Evolutionary conservation across 53 echinoderm and acorn worm genomes (phyloP).

Genomic region (Patiria pectinifera): DNA sequence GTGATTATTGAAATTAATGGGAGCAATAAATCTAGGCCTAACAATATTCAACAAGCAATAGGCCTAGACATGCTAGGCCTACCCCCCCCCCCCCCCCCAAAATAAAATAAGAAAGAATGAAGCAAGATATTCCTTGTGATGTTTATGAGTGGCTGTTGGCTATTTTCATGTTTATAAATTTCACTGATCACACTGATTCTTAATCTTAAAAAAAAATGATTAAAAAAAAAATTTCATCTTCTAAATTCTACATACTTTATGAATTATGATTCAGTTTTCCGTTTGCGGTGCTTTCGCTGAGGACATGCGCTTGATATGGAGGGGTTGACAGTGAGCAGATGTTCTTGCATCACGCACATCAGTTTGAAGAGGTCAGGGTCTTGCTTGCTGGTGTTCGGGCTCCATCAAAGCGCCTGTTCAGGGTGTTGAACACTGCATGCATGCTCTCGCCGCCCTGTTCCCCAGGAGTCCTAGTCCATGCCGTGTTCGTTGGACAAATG

Average conservation of each 20-base stretch:
- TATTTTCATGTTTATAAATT: background rate
- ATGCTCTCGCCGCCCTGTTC: conserved; percentile 47
- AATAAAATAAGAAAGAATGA: background rate
- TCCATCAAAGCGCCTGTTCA: conserved; percentile 30
- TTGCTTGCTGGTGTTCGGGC: conserved; percentile 11
- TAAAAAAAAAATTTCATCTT: background rate
- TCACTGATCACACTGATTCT: background rate
- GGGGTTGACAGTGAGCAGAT: conserved; percentile 41
- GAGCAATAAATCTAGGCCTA: too few species aligned
- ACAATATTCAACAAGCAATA: too few species aligned
- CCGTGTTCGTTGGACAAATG: conserved; percentile 16
- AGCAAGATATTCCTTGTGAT: background rate
- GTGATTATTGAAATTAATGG: background rate
- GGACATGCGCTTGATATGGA: too few species aligned
- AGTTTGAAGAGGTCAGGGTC: conserved; percentile 27
- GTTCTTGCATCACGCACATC: conserved; percentile 35
- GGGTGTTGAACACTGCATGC: conserved; percentile 43
- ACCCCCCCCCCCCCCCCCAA: too few species aligned
- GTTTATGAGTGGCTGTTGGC: background rate
- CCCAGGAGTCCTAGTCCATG: conserved; percentile 34
- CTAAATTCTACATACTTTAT: background rate
- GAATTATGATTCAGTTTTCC: background rate
- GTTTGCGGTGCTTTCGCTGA: background rate
- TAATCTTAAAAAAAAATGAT: background rate
- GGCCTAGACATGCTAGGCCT: too few species aligned